A percentile compares a stretch with the other conserved stretches of the same genome.
phyloP scores from a whole-genome alignment of 2,113 vertebrate species.

The Nibea coibor region DNA sequence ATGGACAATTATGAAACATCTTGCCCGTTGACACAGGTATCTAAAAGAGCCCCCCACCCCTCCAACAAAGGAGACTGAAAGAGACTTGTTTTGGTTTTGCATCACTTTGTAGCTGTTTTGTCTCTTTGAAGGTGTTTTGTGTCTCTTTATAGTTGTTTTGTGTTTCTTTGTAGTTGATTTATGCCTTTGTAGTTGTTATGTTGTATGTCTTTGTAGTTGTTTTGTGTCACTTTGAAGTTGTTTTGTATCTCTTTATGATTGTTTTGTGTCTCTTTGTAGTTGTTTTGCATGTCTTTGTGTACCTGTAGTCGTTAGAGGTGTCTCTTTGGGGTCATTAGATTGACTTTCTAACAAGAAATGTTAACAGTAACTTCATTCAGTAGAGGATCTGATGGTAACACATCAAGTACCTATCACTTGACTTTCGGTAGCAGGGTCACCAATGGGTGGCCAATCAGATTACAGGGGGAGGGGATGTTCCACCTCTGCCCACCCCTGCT shows the following conservation, averaged over 20 bases:
- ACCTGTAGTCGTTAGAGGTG: neutral
- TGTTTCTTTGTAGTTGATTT: too few species aligned
- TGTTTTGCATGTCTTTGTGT: neutral
- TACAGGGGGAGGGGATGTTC: neutral
- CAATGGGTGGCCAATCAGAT: neutral
- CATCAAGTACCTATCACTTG: neutral
- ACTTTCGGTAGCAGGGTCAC: neutral
- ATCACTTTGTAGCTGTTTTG: too few species aligned
- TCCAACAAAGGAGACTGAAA: neutral
- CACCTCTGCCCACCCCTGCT: neutral
- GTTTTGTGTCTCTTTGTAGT: neutral
- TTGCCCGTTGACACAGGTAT: too few species aligned
- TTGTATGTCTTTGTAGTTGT: neutral
- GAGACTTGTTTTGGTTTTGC: neutral
- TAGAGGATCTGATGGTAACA: neutral
- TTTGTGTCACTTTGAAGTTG: neutral
- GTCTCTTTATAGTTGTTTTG: neutral
- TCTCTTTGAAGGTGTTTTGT: too few species aligned
- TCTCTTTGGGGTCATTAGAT: neutral
- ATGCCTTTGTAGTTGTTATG: neutral
- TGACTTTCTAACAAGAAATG: neutral
- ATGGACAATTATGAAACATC: neutral
- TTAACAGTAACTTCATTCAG: neutral
- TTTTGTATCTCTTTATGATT: neutral
- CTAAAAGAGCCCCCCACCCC: neutral